Base-by-base conservation (phyloP, 2,113 vertebrate genomes). In the Ammodramus savannarum region DNA sequence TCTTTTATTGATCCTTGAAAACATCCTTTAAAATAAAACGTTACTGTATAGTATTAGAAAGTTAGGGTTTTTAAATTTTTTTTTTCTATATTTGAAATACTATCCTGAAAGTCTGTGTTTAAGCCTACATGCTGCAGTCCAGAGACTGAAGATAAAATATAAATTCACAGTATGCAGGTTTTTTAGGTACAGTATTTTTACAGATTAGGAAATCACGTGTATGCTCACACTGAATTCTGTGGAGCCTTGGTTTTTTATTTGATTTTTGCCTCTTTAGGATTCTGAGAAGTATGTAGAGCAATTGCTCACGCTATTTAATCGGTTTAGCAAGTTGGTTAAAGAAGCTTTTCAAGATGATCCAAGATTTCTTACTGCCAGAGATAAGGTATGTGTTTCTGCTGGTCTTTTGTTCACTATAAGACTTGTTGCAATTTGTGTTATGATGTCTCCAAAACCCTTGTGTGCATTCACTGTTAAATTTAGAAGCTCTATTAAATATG, bases 241-340 rank as follows among this genome's bases (percentile, higher is more conserved):
- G 38, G 21, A 73, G 31, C 27, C 16, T 51, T 13, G 4, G 0
- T 43, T 71, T 79, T 93, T 43, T 16, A 83, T 68, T 95, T 87
- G 44, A 32, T 86, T 93, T 79, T 88, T 96, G 11, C 81, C 78
- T 91, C 31, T 93, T 51, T 72, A 99, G 99, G 99, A 99, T 97
- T 99, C 99, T 31, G 99, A 99, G 97, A 99, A 99, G 95, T 99
- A 99, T 1, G 99, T 99, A 97, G 99, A 99, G 92, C 99, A 99
- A 94, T 98, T 99, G 96, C 99, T 99, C 87, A 99, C 99, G 1
- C 96, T 99, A 72, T 99, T 99, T 96, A 99, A 99, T 98, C 98
- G 99, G 97, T 99, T 99, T 98, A 99, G 99, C 97, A 99, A 99
- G 87, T 97, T 99, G 87, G 99, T 99, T 96, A 99, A 99, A 97